These are phyloP conservation scores for Girardinus metallicus DNA, from an alignment of 2,797 vertebrate genomes.

Conservation along the genomic window DNA sequence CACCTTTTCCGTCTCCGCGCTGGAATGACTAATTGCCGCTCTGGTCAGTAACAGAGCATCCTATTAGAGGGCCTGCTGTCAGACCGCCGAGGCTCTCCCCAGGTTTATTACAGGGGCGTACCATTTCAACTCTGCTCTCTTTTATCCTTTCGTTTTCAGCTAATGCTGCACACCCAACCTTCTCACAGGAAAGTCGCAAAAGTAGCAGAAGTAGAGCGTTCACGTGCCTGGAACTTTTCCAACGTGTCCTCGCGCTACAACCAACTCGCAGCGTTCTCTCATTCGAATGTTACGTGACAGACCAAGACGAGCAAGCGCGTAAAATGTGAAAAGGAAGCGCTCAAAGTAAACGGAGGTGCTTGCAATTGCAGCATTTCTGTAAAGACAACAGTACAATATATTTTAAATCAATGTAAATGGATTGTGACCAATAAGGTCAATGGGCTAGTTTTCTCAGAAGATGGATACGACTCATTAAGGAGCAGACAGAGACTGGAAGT, in stretches of 20 bases:
- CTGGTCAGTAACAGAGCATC: slow-evolving; percentile 63
- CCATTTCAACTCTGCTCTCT: slow-evolving; percentile 39
- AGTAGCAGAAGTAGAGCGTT: background rate
- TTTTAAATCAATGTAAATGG: no score
- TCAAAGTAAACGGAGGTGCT: background rate
- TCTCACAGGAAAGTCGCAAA: slow-evolving; percentile 59
- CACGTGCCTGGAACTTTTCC: background rate
- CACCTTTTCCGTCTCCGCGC: slow-evolving; percentile 62
- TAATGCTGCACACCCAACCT: slow-evolving; percentile 37
- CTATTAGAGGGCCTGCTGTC: slow-evolving; percentile 49
- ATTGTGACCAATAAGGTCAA: no score
- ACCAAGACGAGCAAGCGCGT: background rate
- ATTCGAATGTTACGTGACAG: background rate
- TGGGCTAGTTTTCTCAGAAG: no score
- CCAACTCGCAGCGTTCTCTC: background rate
- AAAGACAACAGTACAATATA: no score
- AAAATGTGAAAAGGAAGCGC: background rate
- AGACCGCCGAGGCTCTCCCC: slow-evolving; percentile 35
- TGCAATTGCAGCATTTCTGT: no score
- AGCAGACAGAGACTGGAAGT: no score
- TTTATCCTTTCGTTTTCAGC: slow-evolving; percentile 39
- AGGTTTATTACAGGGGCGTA: slow-evolving; percentile 51
- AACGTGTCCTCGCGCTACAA: background rate
- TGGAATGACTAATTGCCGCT: slow-evolving; percentile 78
- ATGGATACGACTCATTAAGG: no score